Base-by-base conservation (phyloP, 1,140 invertebrate species). In the Lepidurus apus region DNA sequence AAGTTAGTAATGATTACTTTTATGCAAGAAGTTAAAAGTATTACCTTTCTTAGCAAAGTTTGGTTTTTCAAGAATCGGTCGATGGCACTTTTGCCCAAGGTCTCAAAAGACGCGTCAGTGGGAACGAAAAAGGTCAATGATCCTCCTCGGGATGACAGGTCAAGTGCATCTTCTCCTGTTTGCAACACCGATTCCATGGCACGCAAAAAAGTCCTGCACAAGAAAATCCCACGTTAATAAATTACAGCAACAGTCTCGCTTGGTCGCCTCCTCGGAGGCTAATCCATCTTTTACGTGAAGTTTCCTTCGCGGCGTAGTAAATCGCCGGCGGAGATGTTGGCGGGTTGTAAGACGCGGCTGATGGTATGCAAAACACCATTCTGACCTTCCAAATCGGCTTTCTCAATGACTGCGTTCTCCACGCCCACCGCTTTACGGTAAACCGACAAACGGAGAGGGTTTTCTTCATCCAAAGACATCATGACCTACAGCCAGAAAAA, bases 321-420 rank as follows among this genome's bases (percentile, higher is more conserved):
- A 76, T 88, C 87, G 5, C 85, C 84, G 0, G 85, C 82, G 4
- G 87, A 85, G 76, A 85, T 84, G 34, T 85, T 83, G 3, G 86
- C 85, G 0, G 88, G 87, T 24, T 85, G 82, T 34, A 90, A 81
- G 24, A 88, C 86, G 80, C 86, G 86, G 80, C 85, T 86, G 47
- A 89, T 86, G 24, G 88, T 84, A 80, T 90, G 88, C 65, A 90
- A 82, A 2, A 88, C 85, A 7, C 89, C 88, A 81, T 90, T 89
- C 34, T 86, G 86, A 10, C 86, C 86, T 75, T 87, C 85, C 75
- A 87, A 83, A 80, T 89, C 86, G 0, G 82, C 78, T 73, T 85
- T 82, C 43, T 85, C 84, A 42, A 88, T 84, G 17, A 86, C 82
- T 0, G 87, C 87, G 43, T 86, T 83, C 80, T 88, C 87, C 0